Conservation (phyloP, 2,113 vertebrate species). For the Neogale vison region DNA sequence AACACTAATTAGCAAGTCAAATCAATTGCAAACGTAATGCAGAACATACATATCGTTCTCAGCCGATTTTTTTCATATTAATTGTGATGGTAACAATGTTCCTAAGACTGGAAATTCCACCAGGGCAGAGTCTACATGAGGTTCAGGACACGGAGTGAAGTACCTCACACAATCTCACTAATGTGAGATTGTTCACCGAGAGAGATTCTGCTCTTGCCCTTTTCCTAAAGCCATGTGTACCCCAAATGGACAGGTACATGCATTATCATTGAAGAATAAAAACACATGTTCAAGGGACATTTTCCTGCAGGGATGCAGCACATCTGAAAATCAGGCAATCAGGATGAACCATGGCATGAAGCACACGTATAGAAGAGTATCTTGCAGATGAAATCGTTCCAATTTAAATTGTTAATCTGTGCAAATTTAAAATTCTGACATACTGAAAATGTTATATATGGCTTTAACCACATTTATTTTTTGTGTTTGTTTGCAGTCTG, state of each 20-base stretch:
- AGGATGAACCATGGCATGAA: not conserved
- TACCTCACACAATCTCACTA: not conserved
- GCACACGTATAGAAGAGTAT: not conserved
- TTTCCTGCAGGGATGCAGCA: no score
- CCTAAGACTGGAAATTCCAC: not conserved
- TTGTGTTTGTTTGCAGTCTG: not conserved
- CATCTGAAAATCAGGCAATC: not conserved
- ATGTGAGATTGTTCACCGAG: no score
- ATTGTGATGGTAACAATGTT: not conserved
- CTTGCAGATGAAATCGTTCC: not conserved
- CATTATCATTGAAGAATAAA: no score
- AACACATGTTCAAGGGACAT: no score
- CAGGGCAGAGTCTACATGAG: not conserved
- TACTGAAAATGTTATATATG: not conserved
- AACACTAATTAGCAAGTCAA: constrained; percentile 46
- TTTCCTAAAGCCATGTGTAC: no score
- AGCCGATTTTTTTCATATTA: not conserved
- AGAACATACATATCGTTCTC: not conserved
- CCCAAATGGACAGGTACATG: no score
- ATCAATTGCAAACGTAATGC: constrained; percentile 35
- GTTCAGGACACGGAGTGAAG: not conserved
- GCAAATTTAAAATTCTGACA: not conserved
- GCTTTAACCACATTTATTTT: not conserved
- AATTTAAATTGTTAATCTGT: not conserved
- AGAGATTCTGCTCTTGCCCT: no score